Conservation (phyloP, 1,140 invertebrate genomes). For the Pygmarrhopalites habei region DNA sequence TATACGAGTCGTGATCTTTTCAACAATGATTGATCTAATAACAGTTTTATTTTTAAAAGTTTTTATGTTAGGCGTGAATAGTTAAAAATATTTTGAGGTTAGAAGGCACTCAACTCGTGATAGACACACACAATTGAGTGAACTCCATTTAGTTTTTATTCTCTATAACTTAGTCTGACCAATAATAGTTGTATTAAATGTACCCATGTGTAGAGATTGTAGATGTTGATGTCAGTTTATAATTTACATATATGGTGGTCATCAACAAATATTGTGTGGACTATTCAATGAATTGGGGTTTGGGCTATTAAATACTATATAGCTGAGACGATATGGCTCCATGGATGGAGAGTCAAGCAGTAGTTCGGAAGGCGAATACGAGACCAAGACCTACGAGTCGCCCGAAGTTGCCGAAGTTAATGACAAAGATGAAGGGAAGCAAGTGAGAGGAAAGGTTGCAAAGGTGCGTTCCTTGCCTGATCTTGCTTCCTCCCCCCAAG, state of each 20-base stretch:
- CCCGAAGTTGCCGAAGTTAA: slow-evolving; percentile 14
- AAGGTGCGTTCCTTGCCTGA: slow-evolving; percentile 40
- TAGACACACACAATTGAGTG: too few species aligned
- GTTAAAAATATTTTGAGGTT: too few species aligned
- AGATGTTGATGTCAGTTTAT: neutral
- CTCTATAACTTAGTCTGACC: too few species aligned
- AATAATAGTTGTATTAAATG: slow-evolving; percentile 4
- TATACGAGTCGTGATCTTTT: too few species aligned
- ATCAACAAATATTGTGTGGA: too few species aligned
- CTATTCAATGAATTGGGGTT: too few species aligned
- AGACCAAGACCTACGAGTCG: slow-evolving; percentile 28
- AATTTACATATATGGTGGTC: slow-evolving; percentile 5
- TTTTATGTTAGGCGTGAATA: too few species aligned
- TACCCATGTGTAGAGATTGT: slow-evolving; percentile 13
- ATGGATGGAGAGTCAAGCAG: slow-evolving; percentile 26
- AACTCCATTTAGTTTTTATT: too few species aligned
- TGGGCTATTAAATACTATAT: too few species aligned
- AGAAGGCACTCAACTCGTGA: too few species aligned
- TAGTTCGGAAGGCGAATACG: slow-evolving; percentile 40
- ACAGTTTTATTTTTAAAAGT: too few species aligned
- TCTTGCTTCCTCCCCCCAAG: slow-evolving; percentile 31
- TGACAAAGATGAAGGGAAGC: slow-evolving; percentile 18
- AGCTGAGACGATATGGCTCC: slow-evolving; percentile 30
- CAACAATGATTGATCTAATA: too few species aligned
- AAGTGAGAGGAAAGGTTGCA: slow-evolving; percentile 36